Percentiles rank a stretch among this genome's conserved stretches.
Conservation (phyloP, 2,113 vertebrate species). For the western clawed frog (Xenopus tropicalis) region DNA sequence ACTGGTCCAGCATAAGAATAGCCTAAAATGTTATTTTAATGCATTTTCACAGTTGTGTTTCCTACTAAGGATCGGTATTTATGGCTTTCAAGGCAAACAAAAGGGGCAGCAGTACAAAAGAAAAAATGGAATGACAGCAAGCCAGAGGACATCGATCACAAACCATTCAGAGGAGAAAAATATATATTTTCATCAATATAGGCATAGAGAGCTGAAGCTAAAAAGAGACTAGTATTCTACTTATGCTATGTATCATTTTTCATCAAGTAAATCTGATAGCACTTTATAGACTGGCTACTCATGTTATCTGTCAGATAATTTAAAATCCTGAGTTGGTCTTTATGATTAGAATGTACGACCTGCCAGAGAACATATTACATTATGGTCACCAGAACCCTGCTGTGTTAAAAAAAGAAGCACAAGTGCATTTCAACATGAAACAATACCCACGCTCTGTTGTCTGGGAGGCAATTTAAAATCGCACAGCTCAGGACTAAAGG, state of each 20-base stretch:
- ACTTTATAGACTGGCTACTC: neutral
- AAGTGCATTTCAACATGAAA: neutral
- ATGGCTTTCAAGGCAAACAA: neutral
- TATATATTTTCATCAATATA: conserved; percentile 3
- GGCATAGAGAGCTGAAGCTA: neutral
- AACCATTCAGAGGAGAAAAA: neutral
- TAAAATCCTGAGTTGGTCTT: neutral
- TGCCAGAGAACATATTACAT: too few relatives aligned
- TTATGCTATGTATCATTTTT: neutral
- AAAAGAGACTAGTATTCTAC: neutral
- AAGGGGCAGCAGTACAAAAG: neutral
- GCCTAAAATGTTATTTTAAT: too few relatives aligned
- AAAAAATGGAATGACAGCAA: neutral
- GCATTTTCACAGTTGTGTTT: too few relatives aligned
- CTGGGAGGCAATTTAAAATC: neutral
- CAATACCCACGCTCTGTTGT: neutral
- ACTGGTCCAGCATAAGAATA: too few relatives aligned
- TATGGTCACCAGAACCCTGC: neutral
- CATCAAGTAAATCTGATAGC: neutral
- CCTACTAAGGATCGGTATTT: too few relatives aligned
- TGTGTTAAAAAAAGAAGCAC: neutral
- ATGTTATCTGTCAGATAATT: neutral
- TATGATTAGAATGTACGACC: too few relatives aligned
- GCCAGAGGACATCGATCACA: neutral
- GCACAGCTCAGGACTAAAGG: neutral